Evolutionary conservation across 2,888 invertebrate species (phyloP).

Genomic region (Andrena chrysosceles): DNA sequence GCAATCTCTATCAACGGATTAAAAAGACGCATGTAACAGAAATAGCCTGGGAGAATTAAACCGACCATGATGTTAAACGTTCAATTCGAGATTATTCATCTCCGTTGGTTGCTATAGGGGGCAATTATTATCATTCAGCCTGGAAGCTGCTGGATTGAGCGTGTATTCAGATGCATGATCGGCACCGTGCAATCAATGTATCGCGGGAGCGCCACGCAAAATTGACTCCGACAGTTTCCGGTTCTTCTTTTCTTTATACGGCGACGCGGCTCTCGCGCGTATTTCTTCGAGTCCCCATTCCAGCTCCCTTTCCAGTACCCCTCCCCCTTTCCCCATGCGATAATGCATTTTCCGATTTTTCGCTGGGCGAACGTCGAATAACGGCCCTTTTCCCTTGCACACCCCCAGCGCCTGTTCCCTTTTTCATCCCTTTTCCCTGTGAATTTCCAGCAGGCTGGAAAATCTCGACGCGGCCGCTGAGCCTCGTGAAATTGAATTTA

Average conservation of each 20-base stretch:
- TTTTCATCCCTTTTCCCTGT: constrained; percentile 12
- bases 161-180: constrained; percentile 9
- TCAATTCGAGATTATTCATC: constrained; percentile 27
- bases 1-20: too few relatives aligned
- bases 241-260: constrained; percentile 25
- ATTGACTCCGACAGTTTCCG: constrained; percentile 39
- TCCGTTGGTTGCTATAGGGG: constrained; percentile 15
- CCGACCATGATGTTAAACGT: background rate
- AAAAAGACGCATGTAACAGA: too few relatives aligned
- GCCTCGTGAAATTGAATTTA: constrained; percentile 66
- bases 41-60: background rate
- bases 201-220: constrained; percentile 1
- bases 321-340: constrained; percentile 10
- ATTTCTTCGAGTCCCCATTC: constrained; percentile 35
- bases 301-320: too few relatives aligned
- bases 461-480: constrained; percentile 56
- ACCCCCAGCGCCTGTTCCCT: background rate
- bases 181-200: constrained; percentile 25
- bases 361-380: constrained; percentile 33
- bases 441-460: constrained; percentile 59
- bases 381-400: constrained; percentile 6
- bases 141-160: constrained; percentile 18
- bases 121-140: constrained; percentile 37
- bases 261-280: constrained; percentile 9
- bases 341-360: constrained; percentile 65